Evolutionary conservation across 2,113 vertebrate genomes (phyloP).

Genomic region (Monarcha castaneiventris): DNA sequence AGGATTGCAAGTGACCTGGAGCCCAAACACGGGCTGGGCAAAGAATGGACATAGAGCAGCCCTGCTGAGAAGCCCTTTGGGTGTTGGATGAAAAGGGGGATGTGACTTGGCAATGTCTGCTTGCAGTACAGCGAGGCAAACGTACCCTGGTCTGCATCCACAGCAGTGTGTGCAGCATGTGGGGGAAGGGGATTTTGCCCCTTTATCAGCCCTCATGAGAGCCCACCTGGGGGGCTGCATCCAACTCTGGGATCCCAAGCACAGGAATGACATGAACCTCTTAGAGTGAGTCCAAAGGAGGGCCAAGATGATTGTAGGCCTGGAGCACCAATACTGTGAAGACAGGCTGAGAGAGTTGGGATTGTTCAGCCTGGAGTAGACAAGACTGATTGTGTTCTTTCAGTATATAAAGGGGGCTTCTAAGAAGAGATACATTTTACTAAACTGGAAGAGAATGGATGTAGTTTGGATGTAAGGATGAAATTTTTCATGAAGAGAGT

Average conservation of each 20-base stretch:
- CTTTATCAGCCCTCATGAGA: background rate
- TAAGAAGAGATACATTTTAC: background rate
- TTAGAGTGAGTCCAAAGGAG: background rate
- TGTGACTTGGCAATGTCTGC: background rate
- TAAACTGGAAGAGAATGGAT: background rate
- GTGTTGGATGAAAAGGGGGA: background rate
- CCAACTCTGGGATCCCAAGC: background rate
- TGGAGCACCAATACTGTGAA: background rate
- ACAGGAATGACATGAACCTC: background rate
- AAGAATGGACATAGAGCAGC: background rate
- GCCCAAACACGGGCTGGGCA: background rate
- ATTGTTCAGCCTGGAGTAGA: background rate
- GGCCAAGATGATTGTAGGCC: too few species aligned
- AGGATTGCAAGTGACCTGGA: background rate
- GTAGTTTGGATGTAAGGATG: background rate
- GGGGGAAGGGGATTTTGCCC: accelerated
- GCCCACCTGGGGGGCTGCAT: too few species aligned
- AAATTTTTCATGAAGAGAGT: background rate
- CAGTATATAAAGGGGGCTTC: background rate
- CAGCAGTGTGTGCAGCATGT: background rate
- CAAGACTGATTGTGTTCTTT: background rate
- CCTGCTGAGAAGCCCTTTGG: background rate
- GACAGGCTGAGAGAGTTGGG: background rate
- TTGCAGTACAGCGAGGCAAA: background rate
- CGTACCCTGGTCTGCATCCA: background rate